Base-by-base conservation (phyloP, 1,140 invertebrate genomes). In the Ceratoteleas bidentatus region DNA sequence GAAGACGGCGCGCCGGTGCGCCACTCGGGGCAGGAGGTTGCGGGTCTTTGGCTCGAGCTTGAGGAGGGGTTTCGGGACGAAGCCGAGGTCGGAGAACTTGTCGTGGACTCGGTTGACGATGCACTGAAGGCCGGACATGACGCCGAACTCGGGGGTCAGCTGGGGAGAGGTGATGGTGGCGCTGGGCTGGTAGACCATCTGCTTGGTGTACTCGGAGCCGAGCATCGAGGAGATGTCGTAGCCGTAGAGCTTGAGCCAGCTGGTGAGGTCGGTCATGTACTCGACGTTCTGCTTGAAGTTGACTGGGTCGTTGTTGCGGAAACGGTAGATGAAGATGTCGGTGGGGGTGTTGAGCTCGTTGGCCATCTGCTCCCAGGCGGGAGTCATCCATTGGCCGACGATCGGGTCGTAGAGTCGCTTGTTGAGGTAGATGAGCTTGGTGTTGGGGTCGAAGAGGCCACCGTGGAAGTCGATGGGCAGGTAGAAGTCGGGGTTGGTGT, bases 311-410 rank as follows among this genome's bases (percentile, higher is more conserved):
- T 98, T 98, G 85, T 97, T 97, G 73, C 95, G 94, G 92, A 97
- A 98, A 70, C 97, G 92, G 85, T 98, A 98, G 62, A 97, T 96
- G 86, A 98, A 98, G 15, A 98, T 95, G 85, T 97, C 96, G 0
- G 95, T 96, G 0, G 97, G 97, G 11, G 95, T 94, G 7, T 94
- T 96, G 54, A 98, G 91, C 65, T 94, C 92, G 10, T 95, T 95
- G 0, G 96, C 95, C 73, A 98, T 92, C 74, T 95, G 94, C 84
- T 97, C 95, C 96, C 97, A 99, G 33, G 96, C 94, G 0, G 98
- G 98, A 0, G 96, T 97, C 93, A 98, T 96, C 97, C 97, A 99
- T 85, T 98, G 97, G 3, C 97, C 98, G 43, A 98, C 96, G 0
- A 95, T 93, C 0, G 98, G 96, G 91, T 99, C 98, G 88, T 99